phyloP scores from a whole-genome alignment of 2,113 vertebrate genomes.

The Lontra canadensis region DNA sequence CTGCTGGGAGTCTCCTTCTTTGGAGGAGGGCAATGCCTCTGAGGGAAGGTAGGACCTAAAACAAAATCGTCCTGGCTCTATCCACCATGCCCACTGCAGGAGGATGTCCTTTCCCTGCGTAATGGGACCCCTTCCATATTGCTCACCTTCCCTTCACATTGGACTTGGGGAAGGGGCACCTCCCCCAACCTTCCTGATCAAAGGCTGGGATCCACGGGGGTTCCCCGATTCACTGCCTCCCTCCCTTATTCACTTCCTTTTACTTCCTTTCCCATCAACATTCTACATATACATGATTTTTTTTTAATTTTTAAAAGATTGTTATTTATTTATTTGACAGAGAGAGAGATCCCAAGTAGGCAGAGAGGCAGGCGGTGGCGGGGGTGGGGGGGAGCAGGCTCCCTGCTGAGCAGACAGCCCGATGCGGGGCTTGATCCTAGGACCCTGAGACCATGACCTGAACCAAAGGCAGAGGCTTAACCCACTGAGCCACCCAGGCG shows the following conservation, averaged over 20 bases:
- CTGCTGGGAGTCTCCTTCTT: neutral
- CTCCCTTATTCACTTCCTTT: neutral
- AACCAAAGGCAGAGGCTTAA: too few species aligned
- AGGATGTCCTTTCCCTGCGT: rapidly evolving
- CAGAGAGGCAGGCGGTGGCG: too few species aligned
- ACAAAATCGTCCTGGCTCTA: neutral
- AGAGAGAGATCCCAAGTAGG: too few species aligned
- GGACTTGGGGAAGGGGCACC: too few species aligned
- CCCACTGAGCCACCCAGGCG: too few species aligned
- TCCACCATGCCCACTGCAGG: neutral
- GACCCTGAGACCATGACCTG: too few species aligned
- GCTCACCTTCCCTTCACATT: neutral
- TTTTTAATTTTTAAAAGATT: too few species aligned
- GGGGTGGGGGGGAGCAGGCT: rapidly evolving
- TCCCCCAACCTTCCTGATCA: too few species aligned
- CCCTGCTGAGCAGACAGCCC: too few species aligned
- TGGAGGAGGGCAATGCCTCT: neutral
- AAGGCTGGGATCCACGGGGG: neutral
- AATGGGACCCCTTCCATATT: neutral
- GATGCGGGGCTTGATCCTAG: too few species aligned
- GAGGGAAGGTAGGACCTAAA: neutral
- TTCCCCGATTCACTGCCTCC: neutral
- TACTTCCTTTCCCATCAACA: neutral
- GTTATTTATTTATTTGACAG: too few species aligned
- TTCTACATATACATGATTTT: neutral